phyloP scores from a whole-genome alignment of 2,797 vertebrate genomes.

The Sebastes diploproa region DNA sequence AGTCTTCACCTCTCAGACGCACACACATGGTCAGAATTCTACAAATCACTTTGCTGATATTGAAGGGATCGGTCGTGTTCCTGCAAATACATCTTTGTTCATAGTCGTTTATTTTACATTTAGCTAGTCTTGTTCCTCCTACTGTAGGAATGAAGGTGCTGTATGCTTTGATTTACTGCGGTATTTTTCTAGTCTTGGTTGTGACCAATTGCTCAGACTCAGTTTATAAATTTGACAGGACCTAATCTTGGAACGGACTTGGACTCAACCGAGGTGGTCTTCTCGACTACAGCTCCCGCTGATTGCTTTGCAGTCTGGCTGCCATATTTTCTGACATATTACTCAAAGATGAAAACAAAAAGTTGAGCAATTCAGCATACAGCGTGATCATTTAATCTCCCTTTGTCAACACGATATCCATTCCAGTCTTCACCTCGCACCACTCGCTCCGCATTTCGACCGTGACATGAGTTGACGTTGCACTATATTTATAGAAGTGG shows the following conservation, averaged over 20 bases:
- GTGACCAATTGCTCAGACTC: neutral
- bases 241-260: neutral
- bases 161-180: neutral
- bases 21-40: neutral
- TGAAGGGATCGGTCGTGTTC: neutral
- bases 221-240: neutral
- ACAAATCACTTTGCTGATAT: neutral
- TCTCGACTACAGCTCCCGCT: neutral
- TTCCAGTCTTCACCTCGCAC: constrained; percentile 16
- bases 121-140: neutral
- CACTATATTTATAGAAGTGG: constrained; percentile 51
- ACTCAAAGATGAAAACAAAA: neutral
- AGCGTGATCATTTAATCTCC: neutral
- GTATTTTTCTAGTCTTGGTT: neutral
- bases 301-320: constrained; percentile 18
- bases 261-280: neutral
- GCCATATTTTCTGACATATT: constrained; percentile 10
- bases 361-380: neutral
- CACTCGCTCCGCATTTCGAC: constrained; percentile 35
- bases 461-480: constrained; percentile 20
- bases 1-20: neutral
- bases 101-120: neutral
- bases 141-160: neutral
- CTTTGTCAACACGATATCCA: neutral
- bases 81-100: neutral